Percentiles rank a stretch among this genome's conserved stretches.
These are phyloP conservation scores for Trogon surrucura DNA, from an alignment of 2,113 vertebrate species.

Conservation along the genomic window DNA sequence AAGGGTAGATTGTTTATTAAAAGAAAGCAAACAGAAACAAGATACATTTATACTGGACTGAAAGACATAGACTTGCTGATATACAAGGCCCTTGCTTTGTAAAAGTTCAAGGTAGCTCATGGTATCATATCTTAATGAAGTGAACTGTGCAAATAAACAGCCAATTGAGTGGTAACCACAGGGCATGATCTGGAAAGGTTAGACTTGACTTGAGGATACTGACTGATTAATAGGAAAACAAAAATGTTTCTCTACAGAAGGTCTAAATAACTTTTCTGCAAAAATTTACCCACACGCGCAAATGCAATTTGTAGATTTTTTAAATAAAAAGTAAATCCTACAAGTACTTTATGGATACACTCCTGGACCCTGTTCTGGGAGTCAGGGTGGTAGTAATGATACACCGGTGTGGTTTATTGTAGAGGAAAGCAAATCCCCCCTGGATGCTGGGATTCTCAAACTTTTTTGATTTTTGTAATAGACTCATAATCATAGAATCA, in stretches of 20 bases:
- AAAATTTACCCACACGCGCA: neutral
- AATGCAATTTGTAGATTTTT: neutral
- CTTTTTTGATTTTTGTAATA: neutral
- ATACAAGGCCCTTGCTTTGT: neutral
- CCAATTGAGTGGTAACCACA: neutral
- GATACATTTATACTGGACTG: neutral
- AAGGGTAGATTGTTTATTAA: slow-evolving; percentile 31
- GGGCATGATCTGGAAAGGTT: slow-evolving; percentile 39
- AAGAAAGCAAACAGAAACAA: slow-evolving; percentile 21
- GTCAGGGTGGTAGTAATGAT: neutral
- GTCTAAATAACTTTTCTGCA: neutral
- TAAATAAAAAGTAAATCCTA: neutral
- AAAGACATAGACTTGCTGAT: neutral
- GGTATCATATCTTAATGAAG: slow-evolving; percentile 5
- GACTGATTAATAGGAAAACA: slow-evolving; percentile 14
- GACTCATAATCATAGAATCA: neutral
- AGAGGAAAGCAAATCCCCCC: neutral
- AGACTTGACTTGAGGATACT: slow-evolving; percentile 42
- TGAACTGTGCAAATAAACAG: slow-evolving; percentile 29
- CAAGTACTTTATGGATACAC: neutral
- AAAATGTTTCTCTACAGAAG: neutral
- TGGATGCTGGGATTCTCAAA: neutral
- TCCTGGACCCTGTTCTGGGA: neutral
- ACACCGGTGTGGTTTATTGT: accelerated
- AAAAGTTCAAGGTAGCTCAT: slow-evolving; percentile 4